Percentiles rank a stretch among this genome's conserved stretches.
Conservation (phyloP, 2,888 invertebrate genomes). For the Ochlodes sylvanus region DNA sequence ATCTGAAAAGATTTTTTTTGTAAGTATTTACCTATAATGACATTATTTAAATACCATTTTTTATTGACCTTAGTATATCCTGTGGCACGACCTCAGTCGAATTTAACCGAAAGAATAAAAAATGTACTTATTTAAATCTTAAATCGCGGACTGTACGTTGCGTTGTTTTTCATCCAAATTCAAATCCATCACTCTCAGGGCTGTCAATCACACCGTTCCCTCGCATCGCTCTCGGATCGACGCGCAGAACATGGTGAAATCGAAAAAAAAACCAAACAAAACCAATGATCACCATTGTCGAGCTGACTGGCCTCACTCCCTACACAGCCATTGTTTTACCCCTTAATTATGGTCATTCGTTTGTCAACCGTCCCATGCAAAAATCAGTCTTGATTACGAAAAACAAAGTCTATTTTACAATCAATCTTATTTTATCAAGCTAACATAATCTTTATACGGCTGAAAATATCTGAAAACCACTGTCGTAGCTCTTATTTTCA, state of each 20-base stretch:
- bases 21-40: too few relatives aligned
- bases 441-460: not conserved
- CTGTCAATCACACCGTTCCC: slow-evolving; percentile 24
- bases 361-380: not conserved
- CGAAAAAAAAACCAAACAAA: slow-evolving; percentile 44
- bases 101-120: too few relatives aligned
- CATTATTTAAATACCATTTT: too few relatives aligned
- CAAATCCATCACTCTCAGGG: slow-evolving; percentile 18
- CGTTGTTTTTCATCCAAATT: slow-evolving; percentile 11
- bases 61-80: too few relatives aligned
- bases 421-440: not conserved
- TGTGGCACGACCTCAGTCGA: too few relatives aligned
- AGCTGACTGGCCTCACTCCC: slow-evolving; percentile 26
- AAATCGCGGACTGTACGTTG: too few relatives aligned
- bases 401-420: slow-evolving; percentile 21
- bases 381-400: slow-evolving; percentile 11
- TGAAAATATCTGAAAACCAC: not conserved
- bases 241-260: slow-evolving; percentile 22
- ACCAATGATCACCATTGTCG: slow-evolving; percentile 35
- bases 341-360: slow-evolving; percentile 38
- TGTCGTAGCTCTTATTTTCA: slow-evolving; percentile 8
- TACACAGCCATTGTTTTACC: slow-evolving; percentile 33
- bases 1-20: too few relatives aligned
- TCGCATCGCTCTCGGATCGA: slow-evolving; percentile 26
- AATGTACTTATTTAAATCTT: too few relatives aligned